phyloP scores from a whole-genome alignment of 2,888 invertebrate species.

The Lasioglossum pauxillum region DNA sequence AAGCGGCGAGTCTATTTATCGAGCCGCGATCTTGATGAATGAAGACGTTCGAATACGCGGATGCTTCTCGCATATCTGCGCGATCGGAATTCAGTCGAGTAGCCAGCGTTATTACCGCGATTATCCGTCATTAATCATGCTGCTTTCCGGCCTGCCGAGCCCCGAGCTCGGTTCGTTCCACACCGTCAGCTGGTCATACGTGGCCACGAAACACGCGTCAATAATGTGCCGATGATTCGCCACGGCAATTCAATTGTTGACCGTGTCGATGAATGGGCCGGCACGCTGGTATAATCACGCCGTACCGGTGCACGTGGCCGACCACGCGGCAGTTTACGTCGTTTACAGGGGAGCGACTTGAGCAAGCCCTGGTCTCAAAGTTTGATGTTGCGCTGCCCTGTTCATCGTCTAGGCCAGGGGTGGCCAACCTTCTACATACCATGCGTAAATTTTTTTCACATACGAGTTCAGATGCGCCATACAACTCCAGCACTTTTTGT shows the following conservation, averaged over 20 bases:
- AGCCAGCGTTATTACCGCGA: slow-evolving; percentile 47
- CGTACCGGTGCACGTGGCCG: slow-evolving; percentile 29
- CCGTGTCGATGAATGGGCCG: slow-evolving; percentile 59
- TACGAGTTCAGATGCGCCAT: too few species aligned
- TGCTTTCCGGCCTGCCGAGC: not conserved
- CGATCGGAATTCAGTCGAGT: slow-evolving; percentile 41
- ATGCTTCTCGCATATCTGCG: slow-evolving; percentile 29
- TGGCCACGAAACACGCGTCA: slow-evolving; percentile 38
- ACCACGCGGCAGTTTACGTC: not conserved
- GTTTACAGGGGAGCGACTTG: not conserved
- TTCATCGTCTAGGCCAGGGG: not conserved
- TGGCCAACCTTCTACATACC: too few species aligned
- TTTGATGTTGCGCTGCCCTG: not conserved
- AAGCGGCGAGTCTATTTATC: slow-evolving; percentile 15
- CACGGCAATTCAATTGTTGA: slow-evolving; percentile 57
- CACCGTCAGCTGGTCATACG: slow-evolving; percentile 27
- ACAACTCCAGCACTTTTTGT: too few species aligned
- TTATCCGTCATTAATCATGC: slow-evolving; percentile 61
- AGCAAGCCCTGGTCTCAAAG: not conserved
- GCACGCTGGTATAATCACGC: slow-evolving; percentile 9
- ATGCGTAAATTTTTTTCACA: too few species aligned
- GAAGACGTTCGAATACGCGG: slow-evolving; percentile 23
- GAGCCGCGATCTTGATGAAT: slow-evolving; percentile 24
- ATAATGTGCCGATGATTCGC: slow-evolving; percentile 61
- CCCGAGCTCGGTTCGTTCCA: slow-evolving; percentile 16